phyloP scores from a whole-genome alignment of 1,140 invertebrate species.

The Artemia franciscana region DNA sequence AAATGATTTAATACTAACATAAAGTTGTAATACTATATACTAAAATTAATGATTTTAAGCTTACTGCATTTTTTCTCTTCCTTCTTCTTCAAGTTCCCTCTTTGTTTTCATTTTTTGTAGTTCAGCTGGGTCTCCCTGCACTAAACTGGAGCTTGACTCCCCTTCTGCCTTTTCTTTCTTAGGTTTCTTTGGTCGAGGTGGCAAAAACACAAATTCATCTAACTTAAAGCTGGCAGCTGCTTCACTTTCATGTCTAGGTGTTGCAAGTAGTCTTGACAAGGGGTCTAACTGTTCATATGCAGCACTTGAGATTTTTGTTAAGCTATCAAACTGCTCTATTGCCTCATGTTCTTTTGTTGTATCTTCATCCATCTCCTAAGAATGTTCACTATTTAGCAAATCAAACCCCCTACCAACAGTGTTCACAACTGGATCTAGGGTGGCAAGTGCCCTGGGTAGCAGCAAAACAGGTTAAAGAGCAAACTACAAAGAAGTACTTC shows the following conservation, averaged over 20 bases:
- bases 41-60: conserved; percentile 16
- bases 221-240: neutral
- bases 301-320: no score
- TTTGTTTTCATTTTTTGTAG: conserved; percentile 38
- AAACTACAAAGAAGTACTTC: no score
- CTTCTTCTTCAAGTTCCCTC: conserved; percentile 65
- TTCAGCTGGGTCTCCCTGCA: neutral
- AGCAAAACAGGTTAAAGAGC: no score
- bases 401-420: no score
- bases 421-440: no score
- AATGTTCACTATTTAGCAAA: no score
- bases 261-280: conserved; percentile 7
- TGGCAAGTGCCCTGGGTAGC: no score
- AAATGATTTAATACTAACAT: no score
- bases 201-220: neutral
- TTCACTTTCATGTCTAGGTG: conserved; percentile 7
- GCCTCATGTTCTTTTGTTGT: no score
- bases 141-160: neutral
- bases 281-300: conserved; percentile 6
- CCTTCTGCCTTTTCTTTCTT: neutral
- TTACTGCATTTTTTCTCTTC: conserved; percentile 75
- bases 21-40: no score
- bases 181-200: neutral
- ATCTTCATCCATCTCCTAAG: no score
- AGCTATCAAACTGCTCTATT: no score